These are phyloP conservation scores for Platyscapa corneri DNA, from an alignment of 1,140 invertebrate genomes.

Conservation along the genomic window DNA sequence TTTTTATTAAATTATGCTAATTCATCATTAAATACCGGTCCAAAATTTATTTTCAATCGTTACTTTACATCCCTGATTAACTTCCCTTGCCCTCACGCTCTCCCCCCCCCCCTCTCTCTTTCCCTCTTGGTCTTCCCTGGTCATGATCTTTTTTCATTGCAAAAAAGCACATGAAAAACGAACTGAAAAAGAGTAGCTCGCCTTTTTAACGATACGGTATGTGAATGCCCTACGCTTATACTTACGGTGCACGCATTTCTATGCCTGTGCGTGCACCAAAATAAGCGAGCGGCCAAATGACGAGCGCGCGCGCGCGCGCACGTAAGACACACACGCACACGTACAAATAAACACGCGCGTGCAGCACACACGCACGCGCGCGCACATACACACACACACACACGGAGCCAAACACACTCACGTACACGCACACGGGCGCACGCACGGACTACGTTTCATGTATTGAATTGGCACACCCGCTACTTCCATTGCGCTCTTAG, in stretches of 20 bases:
- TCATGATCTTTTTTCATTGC: neutral
- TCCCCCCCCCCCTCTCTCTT: neutral
- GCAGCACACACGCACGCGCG: neutral
- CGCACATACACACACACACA: neutral
- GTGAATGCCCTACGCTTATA: slow-evolving; percentile 35
- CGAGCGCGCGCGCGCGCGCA: no score
- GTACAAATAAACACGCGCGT: neutral
- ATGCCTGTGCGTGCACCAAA: slow-evolving; percentile 39
- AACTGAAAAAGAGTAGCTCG: neutral
- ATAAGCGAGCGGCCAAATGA: no score
- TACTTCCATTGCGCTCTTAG: slow-evolving; percentile 23
- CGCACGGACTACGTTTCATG: neutral
- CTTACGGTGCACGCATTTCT: slow-evolving; percentile 39
- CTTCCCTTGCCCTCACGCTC: neutral
- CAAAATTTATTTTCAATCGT: neutral
- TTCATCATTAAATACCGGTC: neutral
- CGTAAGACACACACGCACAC: neutral
- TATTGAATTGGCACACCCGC: slow-evolving; percentile 7
- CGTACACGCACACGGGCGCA: neutral
- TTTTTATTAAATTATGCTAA: neutral
- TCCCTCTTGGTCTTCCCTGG: neutral
- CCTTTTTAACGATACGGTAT: neutral
- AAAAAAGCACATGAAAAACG: neutral
- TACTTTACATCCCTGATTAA: neutral
- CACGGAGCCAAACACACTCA: no score